Percentiles rank a stretch among this genome's conserved stretches.
Evolutionary conservation across 2,888 invertebrate species (phyloP).

Genomic region (Hydriomena furcata): DNA sequence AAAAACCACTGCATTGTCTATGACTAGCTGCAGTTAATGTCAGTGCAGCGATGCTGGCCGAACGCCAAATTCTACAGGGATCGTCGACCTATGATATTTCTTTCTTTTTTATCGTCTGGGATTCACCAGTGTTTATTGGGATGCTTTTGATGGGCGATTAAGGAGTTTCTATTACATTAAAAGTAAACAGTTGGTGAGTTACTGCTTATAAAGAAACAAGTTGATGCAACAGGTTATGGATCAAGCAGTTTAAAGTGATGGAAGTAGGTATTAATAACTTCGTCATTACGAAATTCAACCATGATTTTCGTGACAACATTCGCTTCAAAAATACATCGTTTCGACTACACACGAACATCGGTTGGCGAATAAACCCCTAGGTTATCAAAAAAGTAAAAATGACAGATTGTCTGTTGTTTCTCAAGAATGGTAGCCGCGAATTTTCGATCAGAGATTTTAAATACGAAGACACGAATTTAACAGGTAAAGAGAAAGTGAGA

Average conservation of each 20-base stretch:
- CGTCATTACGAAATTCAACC: too few relatives aligned
- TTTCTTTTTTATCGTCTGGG: slow-evolving; percentile 45
- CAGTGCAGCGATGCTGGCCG: slow-evolving; percentile 56
- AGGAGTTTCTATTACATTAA: slow-evolving; percentile 4
- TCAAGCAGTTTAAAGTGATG: not conserved
- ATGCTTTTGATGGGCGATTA: slow-evolving; percentile 17
- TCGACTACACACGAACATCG: too few relatives aligned
- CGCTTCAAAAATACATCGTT: too few relatives aligned
- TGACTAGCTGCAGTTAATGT: slow-evolving; percentile 50
- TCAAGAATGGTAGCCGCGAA: too few relatives aligned
- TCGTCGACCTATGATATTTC: slow-evolving; percentile 51
- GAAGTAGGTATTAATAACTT: too few relatives aligned
- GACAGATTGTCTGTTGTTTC: too few relatives aligned
- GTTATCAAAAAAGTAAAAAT: too few relatives aligned
- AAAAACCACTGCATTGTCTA: slow-evolving; percentile 47
- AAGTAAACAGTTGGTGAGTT: not conserved
- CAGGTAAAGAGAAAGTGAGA: too few relatives aligned
- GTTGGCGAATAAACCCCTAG: too few relatives aligned
- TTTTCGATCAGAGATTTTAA: too few relatives aligned
- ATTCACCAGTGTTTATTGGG: slow-evolving; percentile 19
- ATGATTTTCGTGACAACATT: too few relatives aligned
- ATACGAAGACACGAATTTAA: too few relatives aligned
- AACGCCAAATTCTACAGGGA: slow-evolving; percentile 53
- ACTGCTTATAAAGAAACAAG: not conserved
- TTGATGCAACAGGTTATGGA: not conserved